Percentiles rank a stretch among this genome's conserved stretches.
phyloP scores from a whole-genome alignment of 2,888 invertebrate genomes.

The Caradrina clavipalpis region DNA sequence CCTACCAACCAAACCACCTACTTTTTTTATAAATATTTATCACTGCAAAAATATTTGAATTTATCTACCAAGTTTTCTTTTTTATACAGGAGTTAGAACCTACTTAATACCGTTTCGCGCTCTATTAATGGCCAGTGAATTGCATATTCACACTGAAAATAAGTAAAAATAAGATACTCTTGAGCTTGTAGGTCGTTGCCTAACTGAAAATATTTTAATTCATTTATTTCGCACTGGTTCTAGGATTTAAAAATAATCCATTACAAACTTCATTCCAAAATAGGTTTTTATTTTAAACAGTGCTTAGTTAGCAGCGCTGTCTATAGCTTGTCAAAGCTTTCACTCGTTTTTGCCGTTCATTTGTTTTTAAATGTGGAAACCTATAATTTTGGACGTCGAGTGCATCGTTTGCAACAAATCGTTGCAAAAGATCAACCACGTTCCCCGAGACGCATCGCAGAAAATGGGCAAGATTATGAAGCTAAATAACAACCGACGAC shows the following conservation, averaged over 20 bases:
- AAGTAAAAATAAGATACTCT: not conserved
- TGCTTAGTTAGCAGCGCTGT: conserved; percentile 66
- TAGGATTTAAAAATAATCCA: conserved; percentile 57
- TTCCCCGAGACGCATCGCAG: conserved; percentile 71
- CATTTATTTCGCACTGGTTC: conserved; percentile 56
- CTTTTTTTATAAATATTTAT: not conserved
- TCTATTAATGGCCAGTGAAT: conserved; percentile 46
- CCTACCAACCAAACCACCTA: no score
- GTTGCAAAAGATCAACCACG: conserved; percentile 87
- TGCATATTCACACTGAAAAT: not conserved
- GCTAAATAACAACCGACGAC: conserved; percentile 78
- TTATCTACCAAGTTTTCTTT: no score
- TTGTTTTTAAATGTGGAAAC: conserved; percentile 89
- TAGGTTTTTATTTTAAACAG: conserved; percentile 72
- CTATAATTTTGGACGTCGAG: conserved; percentile 88
- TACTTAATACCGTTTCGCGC: not conserved
- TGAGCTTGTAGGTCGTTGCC: conserved; percentile 53
- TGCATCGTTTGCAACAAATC: conserved; percentile 90
- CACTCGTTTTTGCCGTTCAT: conserved; percentile 70
- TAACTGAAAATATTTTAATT: conserved; percentile 60
- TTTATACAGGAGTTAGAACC: not conserved
- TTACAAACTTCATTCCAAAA: conserved; percentile 67
- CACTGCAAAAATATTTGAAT: no score
- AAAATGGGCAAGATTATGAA: conserved; percentile 86
- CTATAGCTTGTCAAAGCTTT: conserved; percentile 76